Conservation (phyloP, 2,888 invertebrate genomes). For the Meloe dianella region DNA sequence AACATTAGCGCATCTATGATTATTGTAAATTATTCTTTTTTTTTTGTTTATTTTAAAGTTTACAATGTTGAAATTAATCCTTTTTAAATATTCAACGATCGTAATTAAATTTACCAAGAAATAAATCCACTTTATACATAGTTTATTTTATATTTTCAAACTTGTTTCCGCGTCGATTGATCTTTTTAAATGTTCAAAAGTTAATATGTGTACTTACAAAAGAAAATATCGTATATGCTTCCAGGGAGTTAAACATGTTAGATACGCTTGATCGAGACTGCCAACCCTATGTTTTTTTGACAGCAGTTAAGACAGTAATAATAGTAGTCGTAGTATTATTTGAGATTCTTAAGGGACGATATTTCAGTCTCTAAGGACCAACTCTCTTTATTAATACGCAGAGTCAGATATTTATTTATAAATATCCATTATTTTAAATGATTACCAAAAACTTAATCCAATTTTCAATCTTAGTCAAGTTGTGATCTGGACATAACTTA, state of each 20-base stretch:
- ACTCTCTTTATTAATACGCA: too few species aligned
- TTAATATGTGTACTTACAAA: conserved; percentile 56
- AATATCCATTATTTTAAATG: not conserved
- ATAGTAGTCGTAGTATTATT: not conserved
- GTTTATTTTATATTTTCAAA: conserved; percentile 55
- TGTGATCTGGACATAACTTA: not conserved
- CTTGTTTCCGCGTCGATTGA: conserved; percentile 55
- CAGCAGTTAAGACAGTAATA: not conserved
- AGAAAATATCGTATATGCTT: conserved; percentile 57
- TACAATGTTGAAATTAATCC: conserved; percentile 44
- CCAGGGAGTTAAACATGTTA: conserved; percentile 54
- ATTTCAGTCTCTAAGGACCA: not conserved
- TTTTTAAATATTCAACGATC: conserved; percentile 50
- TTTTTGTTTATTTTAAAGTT: not conserved
- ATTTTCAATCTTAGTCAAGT: not conserved
- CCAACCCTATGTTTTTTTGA: conserved; percentile 22
- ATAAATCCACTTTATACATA: conserved; percentile 53
- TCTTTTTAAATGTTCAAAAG: conserved; percentile 56
- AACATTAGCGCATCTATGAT: not conserved
- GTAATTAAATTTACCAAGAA: conserved; percentile 55
- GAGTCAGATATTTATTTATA: too few species aligned
- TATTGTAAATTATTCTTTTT: not conserved
- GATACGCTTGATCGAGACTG: conserved; percentile 50
- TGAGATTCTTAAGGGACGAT: not conserved
- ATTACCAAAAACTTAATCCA: not conserved